Evolutionary conservation across 2,797 vertebrate genomes (phyloP).

Genomic region (Neosilurus hyrtlii): DNA sequence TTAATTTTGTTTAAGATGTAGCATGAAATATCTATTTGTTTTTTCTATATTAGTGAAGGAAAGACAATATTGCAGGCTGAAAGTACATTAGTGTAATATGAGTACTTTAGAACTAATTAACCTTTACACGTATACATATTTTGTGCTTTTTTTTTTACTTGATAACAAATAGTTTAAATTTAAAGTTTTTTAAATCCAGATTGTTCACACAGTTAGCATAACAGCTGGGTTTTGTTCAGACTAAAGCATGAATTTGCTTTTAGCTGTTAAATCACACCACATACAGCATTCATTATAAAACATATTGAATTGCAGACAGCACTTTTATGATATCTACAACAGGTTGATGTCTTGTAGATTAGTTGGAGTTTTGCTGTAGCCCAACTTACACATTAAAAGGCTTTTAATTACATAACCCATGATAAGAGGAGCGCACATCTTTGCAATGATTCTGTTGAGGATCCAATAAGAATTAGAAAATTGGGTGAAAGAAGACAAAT

Average conservation of each 20-base stretch:
- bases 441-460: constrained; percentile 6
- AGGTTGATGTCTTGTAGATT: background rate
- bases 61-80: constrained; percentile 10
- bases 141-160: background rate
- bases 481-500: constrained; percentile 9
- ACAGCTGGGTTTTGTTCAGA: background rate
- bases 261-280: background rate
- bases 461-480: background rate
- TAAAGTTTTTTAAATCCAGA: background rate
- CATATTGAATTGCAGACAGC: no score
- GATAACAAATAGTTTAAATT: background rate
- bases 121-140: no score
- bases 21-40: constrained; percentile 2
- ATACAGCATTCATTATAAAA: background rate
- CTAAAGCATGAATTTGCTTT: background rate
- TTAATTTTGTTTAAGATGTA: background rate
- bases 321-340: background rate
- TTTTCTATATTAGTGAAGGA: background rate
- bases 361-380: background rate
- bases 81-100: constrained; percentile 20
- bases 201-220: background rate
- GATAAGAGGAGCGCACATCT: background rate
- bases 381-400: background rate
- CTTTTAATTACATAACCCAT: background rate
- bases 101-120: constrained; percentile 2